Evolutionary conservation across 2,797 vertebrate species (phyloP).

Genomic region (Hemibagrus guttatus): DNA sequence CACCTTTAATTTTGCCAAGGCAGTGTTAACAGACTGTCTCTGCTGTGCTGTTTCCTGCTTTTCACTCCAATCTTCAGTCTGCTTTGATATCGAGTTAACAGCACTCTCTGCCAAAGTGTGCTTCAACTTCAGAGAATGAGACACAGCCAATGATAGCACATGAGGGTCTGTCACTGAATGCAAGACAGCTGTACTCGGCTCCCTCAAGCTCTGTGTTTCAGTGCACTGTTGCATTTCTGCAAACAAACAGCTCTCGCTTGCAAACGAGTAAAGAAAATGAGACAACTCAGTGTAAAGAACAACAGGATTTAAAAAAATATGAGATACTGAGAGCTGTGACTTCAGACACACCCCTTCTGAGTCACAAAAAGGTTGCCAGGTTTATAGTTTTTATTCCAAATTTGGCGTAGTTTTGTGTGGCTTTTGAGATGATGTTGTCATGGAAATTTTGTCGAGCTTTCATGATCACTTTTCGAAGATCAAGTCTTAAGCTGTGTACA

Average conservation of each 20-base stretch:
- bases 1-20: background rate
- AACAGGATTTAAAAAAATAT: background rate
- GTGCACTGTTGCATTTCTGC: background rate
- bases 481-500: background rate
- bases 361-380: conserved; percentile 7
- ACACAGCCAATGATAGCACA: background rate
- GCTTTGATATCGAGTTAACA: background rate
- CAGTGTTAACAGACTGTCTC: background rate
- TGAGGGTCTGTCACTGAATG: background rate
- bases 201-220: background rate
- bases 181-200: background rate
- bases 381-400: background rate
- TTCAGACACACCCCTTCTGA: conserved; percentile 6
- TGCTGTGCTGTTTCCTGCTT: background rate
- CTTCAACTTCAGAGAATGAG: background rate
- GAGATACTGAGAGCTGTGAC: background rate
- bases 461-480: background rate
- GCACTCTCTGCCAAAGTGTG: background rate
- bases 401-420: background rate
- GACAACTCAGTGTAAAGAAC: background rate
- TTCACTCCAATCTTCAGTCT: background rate
- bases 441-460: background rate
- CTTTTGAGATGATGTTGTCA: background rate
- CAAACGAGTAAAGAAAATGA: background rate
- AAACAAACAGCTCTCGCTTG: background rate